Evolutionary conservation across 2,888 invertebrate species (phyloP).

Genomic region (Noctua fimbriata): DNA sequence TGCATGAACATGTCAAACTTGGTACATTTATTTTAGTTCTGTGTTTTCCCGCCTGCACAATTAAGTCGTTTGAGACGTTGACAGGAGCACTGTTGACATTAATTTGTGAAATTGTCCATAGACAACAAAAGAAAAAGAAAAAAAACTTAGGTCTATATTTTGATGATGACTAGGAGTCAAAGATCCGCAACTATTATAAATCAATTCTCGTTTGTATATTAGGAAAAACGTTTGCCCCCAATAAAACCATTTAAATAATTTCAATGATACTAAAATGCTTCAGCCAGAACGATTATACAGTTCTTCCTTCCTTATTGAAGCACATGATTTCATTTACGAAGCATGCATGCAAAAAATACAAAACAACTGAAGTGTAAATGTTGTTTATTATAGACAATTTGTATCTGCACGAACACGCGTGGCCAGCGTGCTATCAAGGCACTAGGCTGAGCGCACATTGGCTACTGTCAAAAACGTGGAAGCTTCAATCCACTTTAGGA

Average conservation of each 20-base stretch:
- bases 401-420: slow-evolving; percentile 16
- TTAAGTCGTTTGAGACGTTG: neutral
- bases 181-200: neutral
- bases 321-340: slow-evolving; percentile 27
- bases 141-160: neutral
- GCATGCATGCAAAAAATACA: slow-evolving; percentile 25
- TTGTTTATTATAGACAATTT: slow-evolving; percentile 31
- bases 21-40: too few relatives aligned
- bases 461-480: neutral
- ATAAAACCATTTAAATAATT: slow-evolving; percentile 5
- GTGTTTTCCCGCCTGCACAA: too few relatives aligned
- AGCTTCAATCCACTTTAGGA: neutral
- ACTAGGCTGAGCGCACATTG: slow-evolving; percentile 16
- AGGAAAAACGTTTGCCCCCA: neutral
- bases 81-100: neutral
- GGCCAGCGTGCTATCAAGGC: slow-evolving; percentile 4
- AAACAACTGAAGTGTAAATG: slow-evolving; percentile 2
- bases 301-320: slow-evolving; percentile 15
- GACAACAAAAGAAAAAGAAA: neutral
- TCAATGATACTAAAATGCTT: neutral
- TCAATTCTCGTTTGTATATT: neutral
- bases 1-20: too few relatives aligned
- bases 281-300: neutral
- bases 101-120: neutral
- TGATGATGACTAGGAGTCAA: neutral